phyloP scores from a whole-genome alignment of 2,113 vertebrate species.

The Zosterops hypoxanthus region DNA sequence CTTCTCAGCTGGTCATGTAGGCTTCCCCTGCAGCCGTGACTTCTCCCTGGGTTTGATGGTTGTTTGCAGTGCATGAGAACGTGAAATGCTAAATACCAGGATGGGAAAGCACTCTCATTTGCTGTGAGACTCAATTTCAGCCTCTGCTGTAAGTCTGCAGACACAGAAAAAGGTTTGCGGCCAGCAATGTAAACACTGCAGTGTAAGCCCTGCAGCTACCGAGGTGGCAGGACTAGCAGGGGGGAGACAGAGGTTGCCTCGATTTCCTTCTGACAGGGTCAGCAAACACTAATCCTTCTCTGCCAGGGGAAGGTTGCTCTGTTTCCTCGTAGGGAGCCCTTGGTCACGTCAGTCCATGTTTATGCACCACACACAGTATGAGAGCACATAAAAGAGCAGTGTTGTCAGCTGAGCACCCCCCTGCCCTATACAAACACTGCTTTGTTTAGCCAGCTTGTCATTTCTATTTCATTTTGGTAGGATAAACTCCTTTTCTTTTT shows the following conservation, averaged over 20 bases:
- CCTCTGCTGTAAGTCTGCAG: not conserved
- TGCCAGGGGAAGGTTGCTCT: not conserved
- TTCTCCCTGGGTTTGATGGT: not conserved
- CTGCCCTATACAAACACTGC: not conserved
- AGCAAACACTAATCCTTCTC: not conserved
- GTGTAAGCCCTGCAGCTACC: not conserved
- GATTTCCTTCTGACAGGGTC: not conserved
- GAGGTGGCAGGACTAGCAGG: not conserved
- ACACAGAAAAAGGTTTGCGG: not conserved
- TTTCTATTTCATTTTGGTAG: conserved; percentile 35
- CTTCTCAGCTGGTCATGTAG: not conserved
- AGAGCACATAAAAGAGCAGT: conserved; percentile 22
- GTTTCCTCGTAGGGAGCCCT: fast-evolving
- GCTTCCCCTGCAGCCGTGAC: not conserved
- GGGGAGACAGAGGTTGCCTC: not conserved
- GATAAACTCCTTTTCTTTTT: not conserved
- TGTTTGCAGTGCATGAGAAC: not conserved
- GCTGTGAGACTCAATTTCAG: not conserved
- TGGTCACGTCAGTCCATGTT: not conserved
- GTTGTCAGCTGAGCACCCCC: conserved; percentile 2
- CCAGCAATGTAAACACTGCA: not conserved
- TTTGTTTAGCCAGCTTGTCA: conserved; percentile 25
- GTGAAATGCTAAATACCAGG: not conserved
- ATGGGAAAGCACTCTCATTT: not conserved
- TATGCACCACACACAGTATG: not conserved